Evolutionary conservation across 1,140 invertebrate genomes (phyloP).

Genomic region (Drosophila takahashii): DNA sequence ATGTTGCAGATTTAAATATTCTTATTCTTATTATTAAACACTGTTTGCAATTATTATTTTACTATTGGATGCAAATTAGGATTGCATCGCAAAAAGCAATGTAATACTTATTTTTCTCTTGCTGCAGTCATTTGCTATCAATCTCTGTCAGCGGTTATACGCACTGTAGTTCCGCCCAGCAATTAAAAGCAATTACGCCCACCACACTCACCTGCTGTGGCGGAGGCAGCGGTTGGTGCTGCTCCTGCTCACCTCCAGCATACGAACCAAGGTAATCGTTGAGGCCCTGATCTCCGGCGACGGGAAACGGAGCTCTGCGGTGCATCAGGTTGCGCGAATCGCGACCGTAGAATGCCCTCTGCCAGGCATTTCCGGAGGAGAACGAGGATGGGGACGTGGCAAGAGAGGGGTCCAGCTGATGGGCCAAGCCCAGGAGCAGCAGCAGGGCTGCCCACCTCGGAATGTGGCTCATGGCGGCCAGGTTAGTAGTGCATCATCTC

Average conservation of each 20-base stretch:
- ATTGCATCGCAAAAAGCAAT: too few relatives aligned
- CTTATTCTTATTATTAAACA: too few relatives aligned
- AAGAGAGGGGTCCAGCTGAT: conserved; percentile 35
- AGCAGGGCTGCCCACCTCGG: conserved; percentile 66
- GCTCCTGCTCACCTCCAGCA: conserved; percentile 28
- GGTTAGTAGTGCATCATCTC: conserved; percentile 54
- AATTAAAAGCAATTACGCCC: conserved; percentile 16
- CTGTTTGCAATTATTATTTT: too few relatives aligned
- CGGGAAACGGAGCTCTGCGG: conserved; percentile 20
- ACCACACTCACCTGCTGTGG: conserved; percentile 65
- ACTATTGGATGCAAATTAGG: too few relatives aligned
- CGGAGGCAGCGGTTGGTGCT: conserved; percentile 21
- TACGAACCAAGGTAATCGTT: conserved; percentile 53
- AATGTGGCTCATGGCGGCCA: conserved; percentile 69
- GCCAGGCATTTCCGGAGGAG: conserved; percentile 86
- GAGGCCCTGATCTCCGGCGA: conserved; percentile 20
- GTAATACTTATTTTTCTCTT: conserved; percentile 4
- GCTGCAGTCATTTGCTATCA: background rate
- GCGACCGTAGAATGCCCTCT: conserved; percentile 91
- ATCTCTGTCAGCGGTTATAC: background rate
- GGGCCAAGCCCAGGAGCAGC: conserved; percentile 69
- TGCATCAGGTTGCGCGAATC: conserved; percentile 93
- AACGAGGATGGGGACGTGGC: conserved; percentile 27
- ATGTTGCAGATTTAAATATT: too few relatives aligned
- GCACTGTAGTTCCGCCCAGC: background rate